phyloP scores from a whole-genome alignment of 2,113 vertebrate genomes.

The Ovis aries region DNA sequence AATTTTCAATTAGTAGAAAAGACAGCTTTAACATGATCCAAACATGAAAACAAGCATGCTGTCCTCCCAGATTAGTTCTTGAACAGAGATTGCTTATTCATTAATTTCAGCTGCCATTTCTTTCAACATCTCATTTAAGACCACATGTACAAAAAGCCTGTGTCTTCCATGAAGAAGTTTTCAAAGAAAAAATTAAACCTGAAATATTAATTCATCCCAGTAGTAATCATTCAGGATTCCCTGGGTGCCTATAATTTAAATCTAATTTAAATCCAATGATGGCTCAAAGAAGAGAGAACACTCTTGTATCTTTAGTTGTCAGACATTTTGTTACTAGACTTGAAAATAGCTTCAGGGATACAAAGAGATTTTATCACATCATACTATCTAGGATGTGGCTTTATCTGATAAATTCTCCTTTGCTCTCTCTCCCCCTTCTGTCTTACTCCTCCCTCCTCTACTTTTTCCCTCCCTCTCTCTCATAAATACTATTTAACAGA shows the following conservation, averaged over 20 bases:
- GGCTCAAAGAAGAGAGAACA: neutral
- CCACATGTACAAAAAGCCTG: neutral
- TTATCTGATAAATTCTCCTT: neutral
- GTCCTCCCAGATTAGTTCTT: constrained; percentile 6
- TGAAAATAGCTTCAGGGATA: neutral
- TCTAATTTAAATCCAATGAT: neutral
- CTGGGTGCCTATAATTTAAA: neutral
- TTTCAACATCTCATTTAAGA: neutral
- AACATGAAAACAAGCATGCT: neutral
- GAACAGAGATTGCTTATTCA: constrained; percentile 12
- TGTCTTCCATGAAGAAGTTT: neutral
- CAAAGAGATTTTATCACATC: neutral
- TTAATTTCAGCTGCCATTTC: neutral
- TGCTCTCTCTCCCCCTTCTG: neutral
- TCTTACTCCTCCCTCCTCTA: neutral
- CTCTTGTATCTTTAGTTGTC: neutral
- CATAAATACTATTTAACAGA: neutral
- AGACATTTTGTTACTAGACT: neutral
- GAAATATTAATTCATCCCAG: neutral
- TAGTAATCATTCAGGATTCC: neutral
- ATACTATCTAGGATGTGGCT: neutral
- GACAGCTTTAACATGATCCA: neutral
- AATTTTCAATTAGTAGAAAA: constrained; percentile 22
- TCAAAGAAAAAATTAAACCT: constrained; percentile 39
- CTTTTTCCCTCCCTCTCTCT: neutral